These are phyloP conservation scores for Callospermophilus lateralis DNA, from an alignment of 2,113 vertebrate species.

Conservation along the genomic window DNA sequence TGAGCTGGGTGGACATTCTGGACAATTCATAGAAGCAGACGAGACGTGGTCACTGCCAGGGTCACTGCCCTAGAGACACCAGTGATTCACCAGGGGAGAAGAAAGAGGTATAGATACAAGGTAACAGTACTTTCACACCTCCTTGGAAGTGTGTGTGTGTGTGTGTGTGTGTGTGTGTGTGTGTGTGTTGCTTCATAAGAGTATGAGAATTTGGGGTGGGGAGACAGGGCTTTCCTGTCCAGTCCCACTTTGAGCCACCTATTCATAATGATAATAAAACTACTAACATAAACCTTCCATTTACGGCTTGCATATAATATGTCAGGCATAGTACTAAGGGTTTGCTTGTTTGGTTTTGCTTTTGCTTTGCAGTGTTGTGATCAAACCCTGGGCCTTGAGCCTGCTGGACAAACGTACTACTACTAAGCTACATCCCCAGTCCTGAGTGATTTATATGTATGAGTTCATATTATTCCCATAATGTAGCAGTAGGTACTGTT, in stretches of 20 bases:
- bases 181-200: neutral
- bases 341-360: neutral
- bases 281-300: neutral
- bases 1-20: neutral
- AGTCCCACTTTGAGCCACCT: neutral
- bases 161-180: too few relatives aligned
- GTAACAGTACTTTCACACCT: neutral
- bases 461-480: neutral
- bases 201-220: accelerated
- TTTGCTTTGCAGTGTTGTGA: too few relatives aligned
- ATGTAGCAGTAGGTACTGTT: neutral
- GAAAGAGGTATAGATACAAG: neutral
- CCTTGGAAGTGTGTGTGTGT: neutral
- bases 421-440: neutral
- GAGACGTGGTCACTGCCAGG: neutral
- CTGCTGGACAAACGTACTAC: neutral
- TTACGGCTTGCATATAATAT: neutral
- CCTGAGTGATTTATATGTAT: neutral
- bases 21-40: neutral
- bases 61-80: neutral
- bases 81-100: neutral
- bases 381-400: too few relatives aligned
- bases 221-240: neutral
- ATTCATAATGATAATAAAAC: neutral
- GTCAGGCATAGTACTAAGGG: neutral